Evolutionary conservation across 2,888 invertebrate species (phyloP), one percentile per base, ranked within the genome.

Genomic region (Drosophila limbata): DNA sequence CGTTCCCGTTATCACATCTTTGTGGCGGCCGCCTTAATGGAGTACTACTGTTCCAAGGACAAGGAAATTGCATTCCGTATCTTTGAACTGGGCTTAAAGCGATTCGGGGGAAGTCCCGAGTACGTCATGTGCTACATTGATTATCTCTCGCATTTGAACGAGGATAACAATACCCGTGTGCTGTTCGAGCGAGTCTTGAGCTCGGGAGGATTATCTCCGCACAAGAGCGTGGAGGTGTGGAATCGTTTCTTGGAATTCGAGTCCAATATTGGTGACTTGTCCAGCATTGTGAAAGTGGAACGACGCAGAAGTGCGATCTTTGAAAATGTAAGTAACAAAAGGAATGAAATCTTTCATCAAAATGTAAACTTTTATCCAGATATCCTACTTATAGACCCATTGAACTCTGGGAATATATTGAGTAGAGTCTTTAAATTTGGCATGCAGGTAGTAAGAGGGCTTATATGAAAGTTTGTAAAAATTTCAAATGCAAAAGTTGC

Each of bases 161-260:
- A 99, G 95, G 99, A 99, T 91, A 99, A 99, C 93, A 99, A 99
- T 92, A 99, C 99, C 0, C 94, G 99, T 56, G 99, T 99, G n/a
- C 93, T 99, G 44, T 99, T 99, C 93, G 99, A 99, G 92, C 94
- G 99, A 15, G 98, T 99, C 2, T 94, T 99, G 1, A 98, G 98
- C 0, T 98, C 98, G 0, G 98, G 98, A 47, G 97, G 96, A 69
- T 93, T 99, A 48, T 96, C 97, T 82, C 95, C 97, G 0, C 98
- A 98, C 90, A 96, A 97, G 92, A 98, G 98, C 4, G 96, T 98
- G 93, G 98, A 99, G 91, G 98, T 99, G 64, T 99, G 99, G 99
- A 99, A 99, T 93, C 94, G 97, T 70, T 99, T 99, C 92, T 93
- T 99, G 79, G 98, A 99, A 92, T 99, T 99, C 92, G 99, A 99